Base-by-base conservation (phyloP, 2,113 vertebrate genomes). In the Orycteropus afer region DNA sequence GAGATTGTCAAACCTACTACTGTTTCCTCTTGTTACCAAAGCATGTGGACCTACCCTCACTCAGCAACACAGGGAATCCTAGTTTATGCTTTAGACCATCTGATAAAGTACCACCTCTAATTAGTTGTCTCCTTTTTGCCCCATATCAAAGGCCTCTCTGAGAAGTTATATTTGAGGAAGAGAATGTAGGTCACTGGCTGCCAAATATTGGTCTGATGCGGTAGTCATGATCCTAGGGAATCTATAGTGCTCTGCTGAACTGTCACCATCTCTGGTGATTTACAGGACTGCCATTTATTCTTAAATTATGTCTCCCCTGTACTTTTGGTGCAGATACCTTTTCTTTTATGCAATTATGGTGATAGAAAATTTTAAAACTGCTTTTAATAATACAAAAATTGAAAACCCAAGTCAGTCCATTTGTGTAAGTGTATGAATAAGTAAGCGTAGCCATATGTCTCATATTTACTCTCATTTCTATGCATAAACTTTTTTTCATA, bases 1-100 rank as follows among this genome's bases (percentile, higher is more conserved):
- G 95, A 95, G 97, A 97, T 94, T 97, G 96, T 95, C 94, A 97
- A 80, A 96, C 91, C 40, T 88, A 57, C 97, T 86, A 40, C 79
- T 63, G 2, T 95, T 94, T 95, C 94, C 95, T 97, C 94, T 95
- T 78, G 67, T 92, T 95, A 92, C 90, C 95, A 86, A 95, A 95
- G 82, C 67, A 9, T 69, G 74, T 40, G 53, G 49, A 93, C 90
- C 88, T 95, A 95, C 34, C 92, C 92, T 90, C 96, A 89, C 0
- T 85, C 67, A 78, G 37, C 49, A 71, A 20, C 63, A 63, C 63
- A 63, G 90, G 73, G 77, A 83, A 89, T 92, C 59, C 71, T 87
- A 40, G 9, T 90, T 90, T 78, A 88, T 90, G 94, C 78, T 86
- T 37, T 71, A 87, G 67, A 55, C 32, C 76, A 3, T 80, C 49